A percentile compares a stretch with the other conserved stretches of the same genome.
Evolutionary conservation across 92 coral and sea anemone species (phyloP).

Genomic region (Porites lobata): DNA sequence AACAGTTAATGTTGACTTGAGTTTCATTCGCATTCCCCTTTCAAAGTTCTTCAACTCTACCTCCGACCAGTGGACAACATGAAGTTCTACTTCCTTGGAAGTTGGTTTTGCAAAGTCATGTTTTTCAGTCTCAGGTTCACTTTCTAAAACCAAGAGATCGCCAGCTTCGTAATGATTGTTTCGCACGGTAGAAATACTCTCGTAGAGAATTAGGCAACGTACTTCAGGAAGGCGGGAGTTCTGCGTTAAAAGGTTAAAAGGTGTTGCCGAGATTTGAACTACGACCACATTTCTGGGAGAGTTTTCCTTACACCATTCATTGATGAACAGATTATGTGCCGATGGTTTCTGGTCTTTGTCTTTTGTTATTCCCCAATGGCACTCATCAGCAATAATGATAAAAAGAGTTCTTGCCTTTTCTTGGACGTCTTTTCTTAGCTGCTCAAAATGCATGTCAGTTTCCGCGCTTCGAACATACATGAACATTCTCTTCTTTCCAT

Average conservation of each 20-base stretch:
- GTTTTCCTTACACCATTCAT: conserved; percentile 55
- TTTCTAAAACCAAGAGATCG: conserved; percentile 17
- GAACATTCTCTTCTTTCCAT: conserved; percentile 40
- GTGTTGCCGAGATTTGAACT: conserved; percentile 65
- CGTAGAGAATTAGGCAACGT: conserved; percentile 7
- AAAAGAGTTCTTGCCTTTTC: conserved; percentile 46
- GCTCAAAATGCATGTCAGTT: conserved; percentile 30
- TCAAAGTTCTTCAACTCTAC: conserved; percentile 56
- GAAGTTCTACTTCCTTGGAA: conserved; percentile 45
- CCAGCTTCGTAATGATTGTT: not conserved
- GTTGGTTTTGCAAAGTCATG: not conserved
- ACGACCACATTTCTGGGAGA: conserved; percentile 53
- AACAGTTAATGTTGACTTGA: not conserved
- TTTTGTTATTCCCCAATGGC: conserved; percentile 67
- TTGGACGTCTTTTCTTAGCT: conserved; percentile 22
- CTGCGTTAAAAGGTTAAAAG: conserved; percentile 50
- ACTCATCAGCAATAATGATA: conserved; percentile 62
- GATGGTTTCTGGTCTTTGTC: conserved; percentile 47
- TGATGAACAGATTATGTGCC: conserved; percentile 56
- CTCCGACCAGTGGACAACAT: conserved; percentile 65
- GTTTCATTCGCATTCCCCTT: too few species aligned
- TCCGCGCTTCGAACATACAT: conserved; percentile 54
- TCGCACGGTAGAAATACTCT: not conserved
- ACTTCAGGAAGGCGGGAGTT: conserved; percentile 59
- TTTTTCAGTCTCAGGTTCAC: not conserved